Evolutionary conservation across 1,140 invertebrate genomes (phyloP), one percentile per base, ranked within the genome.

Genomic region (Cataglyphis hispanica): DNA sequence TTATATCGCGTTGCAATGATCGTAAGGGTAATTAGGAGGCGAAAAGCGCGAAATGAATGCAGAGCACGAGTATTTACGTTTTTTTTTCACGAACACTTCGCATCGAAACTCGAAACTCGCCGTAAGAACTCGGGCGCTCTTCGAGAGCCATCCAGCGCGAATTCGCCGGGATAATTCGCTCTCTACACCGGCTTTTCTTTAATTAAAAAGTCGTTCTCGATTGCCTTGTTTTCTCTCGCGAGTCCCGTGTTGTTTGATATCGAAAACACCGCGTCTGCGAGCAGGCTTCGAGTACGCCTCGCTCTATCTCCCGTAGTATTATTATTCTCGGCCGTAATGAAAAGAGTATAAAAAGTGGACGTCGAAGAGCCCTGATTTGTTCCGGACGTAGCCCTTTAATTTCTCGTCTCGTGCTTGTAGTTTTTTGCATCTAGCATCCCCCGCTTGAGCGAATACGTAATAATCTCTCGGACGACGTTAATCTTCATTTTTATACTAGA

Each of bases 301-400:
- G 64, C 31, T 60, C 13, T 31, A 31, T 63, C 37, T 25, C 10
- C 19, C 61, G 13, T 37, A 10, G 19, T 72, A 60, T 83, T 46
- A 60, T 83, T 61, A 46, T 37, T 43, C n/a, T 53, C 76, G 60
- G 0, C 2, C 13, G n/a, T 69, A 43, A 81, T 58, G 78, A 74
- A 60, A 60, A 37, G 13, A 46, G 3, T 74, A n/a, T n/a, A 74
- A 72, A 40, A 83, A 83, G 53, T 56, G 70, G 67, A 74, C 40
- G n/a, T 81, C 78, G 78, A 83, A 60, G 67, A 74, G 78, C 67
- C 78, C 78, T 74, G 60, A 81, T 83, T 83, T 74, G 27, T 60
- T 60, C 19, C 53, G 78, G 61, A 83, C 78, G 78, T 60, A 60
- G 50, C 43, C 78, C 53, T 83, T 83, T 83, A 72, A 83, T 83